Percentiles rank a stretch among this genome's conserved stretches.
Evolutionary conservation across 1,140 invertebrate genomes (phyloP).

Genomic region (Orchestia grillus): DNA sequence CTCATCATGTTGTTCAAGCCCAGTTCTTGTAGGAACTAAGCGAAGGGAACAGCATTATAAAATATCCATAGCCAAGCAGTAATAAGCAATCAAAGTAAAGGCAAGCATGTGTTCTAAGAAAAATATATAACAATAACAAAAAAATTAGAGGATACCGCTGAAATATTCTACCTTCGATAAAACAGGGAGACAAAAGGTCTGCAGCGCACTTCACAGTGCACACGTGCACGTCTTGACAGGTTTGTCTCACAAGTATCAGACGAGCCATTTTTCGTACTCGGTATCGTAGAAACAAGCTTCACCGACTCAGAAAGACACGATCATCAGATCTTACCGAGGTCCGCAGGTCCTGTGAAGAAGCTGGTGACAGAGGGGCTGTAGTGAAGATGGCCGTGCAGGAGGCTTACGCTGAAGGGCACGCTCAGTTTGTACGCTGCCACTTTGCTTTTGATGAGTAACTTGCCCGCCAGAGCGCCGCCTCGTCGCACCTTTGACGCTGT

Average conservation of each 20-base stretch:
- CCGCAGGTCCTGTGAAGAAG: slow-evolving; percentile 68
- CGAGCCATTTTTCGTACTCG: not conserved
- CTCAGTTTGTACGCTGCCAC: slow-evolving; percentile 66
- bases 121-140: not conserved
- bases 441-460: slow-evolving; percentile 67
- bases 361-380: slow-evolving; percentile 70
- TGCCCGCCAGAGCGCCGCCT: slow-evolving; percentile 65
- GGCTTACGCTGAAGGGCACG: slow-evolving; percentile 70
- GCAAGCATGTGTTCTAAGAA: not conserved
- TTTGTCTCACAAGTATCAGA: not conserved
- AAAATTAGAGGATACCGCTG: not conserved
- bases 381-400: slow-evolving; percentile 72
- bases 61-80: not conserved
- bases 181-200: not conserved
- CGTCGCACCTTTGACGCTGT: slow-evolving; percentile 66
- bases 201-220: not conserved
- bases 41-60: not conserved
- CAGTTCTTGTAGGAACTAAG: not conserved
- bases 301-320: not conserved
- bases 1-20: not conserved
- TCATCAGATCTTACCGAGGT: not conserved
- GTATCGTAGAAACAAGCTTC: not conserved
- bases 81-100: not conserved
- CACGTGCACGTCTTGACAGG: too few relatives aligned
- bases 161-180: not conserved